Percentiles rank a stretch among this genome's conserved stretches.
phyloP scores from a whole-genome alignment of 2,888 invertebrate species.

The Epinotia bilunana region DNA sequence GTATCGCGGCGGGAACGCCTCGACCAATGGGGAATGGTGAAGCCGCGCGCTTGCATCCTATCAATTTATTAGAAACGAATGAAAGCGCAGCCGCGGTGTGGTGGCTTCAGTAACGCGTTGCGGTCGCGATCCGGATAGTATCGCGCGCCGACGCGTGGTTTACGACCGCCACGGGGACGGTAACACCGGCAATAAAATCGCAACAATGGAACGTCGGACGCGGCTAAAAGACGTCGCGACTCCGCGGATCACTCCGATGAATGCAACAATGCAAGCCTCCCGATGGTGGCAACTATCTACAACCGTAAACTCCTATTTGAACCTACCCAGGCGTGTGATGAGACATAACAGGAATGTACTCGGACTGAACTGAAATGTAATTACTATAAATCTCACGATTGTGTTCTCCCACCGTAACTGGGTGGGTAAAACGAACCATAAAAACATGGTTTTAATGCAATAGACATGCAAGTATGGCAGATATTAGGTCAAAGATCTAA shows the following conservation, averaged over 20 bases:
- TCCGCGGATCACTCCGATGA: constrained; percentile 79
- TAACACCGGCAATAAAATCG: constrained; percentile 83
- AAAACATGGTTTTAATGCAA: constrained; percentile 52
- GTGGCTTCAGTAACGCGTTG: constrained; percentile 73
- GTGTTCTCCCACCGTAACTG: constrained; percentile 35
- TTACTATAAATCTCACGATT: constrained; percentile 49
- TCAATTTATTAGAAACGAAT: constrained; percentile 84
- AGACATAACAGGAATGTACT: constrained; percentile 41
- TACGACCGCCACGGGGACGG: constrained; percentile 79
- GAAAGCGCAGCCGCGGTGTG: constrained; percentile 81
- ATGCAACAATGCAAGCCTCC: constrained; percentile 81
- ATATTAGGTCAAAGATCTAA: constrained; percentile 50
- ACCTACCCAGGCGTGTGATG: constrained; percentile 55
- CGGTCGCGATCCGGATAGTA: constrained; percentile 79
- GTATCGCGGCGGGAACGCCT: constrained; percentile 77
- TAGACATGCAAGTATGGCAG: constrained; percentile 45
- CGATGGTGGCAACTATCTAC: constrained; percentile 80
- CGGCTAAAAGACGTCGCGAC: constrained; percentile 79
- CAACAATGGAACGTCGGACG: constrained; percentile 83
- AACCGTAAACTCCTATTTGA: constrained; percentile 69
- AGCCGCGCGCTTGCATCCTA: constrained; percentile 68
- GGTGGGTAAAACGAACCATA: constrained; percentile 47
- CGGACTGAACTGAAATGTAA: constrained; percentile 49
- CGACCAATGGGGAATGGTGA: constrained; percentile 73
- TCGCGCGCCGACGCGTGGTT: constrained; percentile 78